These are phyloP conservation scores for Andrena fulva DNA, from an alignment of 2,888 invertebrate species.

Conservation along the genomic window DNA sequence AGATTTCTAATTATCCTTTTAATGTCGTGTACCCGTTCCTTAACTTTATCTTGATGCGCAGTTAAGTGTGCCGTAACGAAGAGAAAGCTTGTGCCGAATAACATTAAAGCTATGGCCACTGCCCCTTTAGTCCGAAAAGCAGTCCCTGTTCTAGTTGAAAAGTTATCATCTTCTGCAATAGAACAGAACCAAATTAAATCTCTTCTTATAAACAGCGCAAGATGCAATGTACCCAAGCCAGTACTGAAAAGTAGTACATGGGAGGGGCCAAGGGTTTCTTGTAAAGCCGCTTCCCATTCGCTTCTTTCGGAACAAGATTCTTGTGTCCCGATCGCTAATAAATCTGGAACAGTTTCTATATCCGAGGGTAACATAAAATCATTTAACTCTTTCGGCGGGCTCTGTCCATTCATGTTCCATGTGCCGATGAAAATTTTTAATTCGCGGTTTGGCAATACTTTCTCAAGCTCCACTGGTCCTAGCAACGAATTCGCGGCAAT, in stretches of 20 bases:
- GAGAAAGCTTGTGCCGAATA: constrained; percentile 97
- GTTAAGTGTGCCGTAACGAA: constrained; percentile 98
- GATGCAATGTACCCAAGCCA: constrained; percentile 91
- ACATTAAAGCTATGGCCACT: constrained; percentile 95
- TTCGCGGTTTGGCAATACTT: constrained; percentile 94
- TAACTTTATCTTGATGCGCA: constrained; percentile 95
- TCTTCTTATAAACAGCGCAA: constrained; percentile 94
- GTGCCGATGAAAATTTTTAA: constrained; percentile 95
- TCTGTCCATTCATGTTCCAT: constrained; percentile 99
- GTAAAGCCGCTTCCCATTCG: constrained; percentile 95
- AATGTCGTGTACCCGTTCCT: constrained; percentile 94
- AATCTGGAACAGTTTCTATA: constrained; percentile 94
- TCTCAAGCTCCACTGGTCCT: constrained; percentile 93
- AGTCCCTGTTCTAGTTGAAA: constrained; percentile 95
- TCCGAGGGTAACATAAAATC: constrained; percentile 95
- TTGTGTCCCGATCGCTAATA: constrained; percentile 97
- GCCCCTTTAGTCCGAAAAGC: constrained; percentile 98
- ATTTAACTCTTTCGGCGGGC: constrained; percentile 92
- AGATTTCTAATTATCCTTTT: constrained; percentile 93
- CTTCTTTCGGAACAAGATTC: constrained; percentile 95
- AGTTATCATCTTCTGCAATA: constrained; percentile 93
- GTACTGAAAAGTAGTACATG: constrained; percentile 91
- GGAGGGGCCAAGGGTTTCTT: constrained; percentile 96
- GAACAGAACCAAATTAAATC: constrained; percentile 99
- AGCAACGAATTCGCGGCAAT: constrained; percentile 92